Conservation (phyloP, 1,140 invertebrate species). For the Schlechtendalia chinensis region DNA sequence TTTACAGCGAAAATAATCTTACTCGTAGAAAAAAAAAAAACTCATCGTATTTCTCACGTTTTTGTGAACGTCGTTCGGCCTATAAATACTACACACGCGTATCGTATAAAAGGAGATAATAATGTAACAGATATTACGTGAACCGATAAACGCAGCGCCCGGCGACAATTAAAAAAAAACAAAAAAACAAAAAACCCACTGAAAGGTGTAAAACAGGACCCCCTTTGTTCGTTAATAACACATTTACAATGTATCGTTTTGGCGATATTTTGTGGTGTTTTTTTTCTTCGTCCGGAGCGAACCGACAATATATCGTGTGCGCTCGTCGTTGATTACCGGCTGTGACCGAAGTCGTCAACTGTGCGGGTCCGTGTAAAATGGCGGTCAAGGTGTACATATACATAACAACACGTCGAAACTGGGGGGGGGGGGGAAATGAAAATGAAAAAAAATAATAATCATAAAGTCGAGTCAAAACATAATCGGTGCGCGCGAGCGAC, state of each 20-base stretch:
- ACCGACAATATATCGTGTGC: neutral
- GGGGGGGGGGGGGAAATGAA: neutral
- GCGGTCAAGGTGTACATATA: neutral
- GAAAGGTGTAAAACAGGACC: too few relatives aligned
- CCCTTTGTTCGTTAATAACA: neutral
- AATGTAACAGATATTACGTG: too few relatives aligned
- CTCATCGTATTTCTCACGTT: too few relatives aligned
- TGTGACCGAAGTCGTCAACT: neutral
- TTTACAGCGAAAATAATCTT: neutral
- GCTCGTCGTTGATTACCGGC: neutral
- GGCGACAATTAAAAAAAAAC: neutral
- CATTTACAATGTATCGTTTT: constrained; percentile 14
- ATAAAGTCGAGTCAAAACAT: neutral
- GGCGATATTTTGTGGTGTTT: neutral
- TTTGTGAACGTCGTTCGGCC: too few relatives aligned
- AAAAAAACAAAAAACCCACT: too few relatives aligned
- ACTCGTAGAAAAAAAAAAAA: too few relatives aligned
- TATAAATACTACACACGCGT: too few relatives aligned
- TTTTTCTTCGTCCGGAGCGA: neutral
- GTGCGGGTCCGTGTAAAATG: neutral
- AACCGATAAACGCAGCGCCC: neutral
- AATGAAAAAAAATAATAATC: neutral
- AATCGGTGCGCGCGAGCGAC: neutral
- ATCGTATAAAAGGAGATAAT: too few relatives aligned
- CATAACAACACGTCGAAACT: too few relatives aligned